Conservation (phyloP, 2,797 vertebrate genomes). For the Pangasius krempfi region DNA sequence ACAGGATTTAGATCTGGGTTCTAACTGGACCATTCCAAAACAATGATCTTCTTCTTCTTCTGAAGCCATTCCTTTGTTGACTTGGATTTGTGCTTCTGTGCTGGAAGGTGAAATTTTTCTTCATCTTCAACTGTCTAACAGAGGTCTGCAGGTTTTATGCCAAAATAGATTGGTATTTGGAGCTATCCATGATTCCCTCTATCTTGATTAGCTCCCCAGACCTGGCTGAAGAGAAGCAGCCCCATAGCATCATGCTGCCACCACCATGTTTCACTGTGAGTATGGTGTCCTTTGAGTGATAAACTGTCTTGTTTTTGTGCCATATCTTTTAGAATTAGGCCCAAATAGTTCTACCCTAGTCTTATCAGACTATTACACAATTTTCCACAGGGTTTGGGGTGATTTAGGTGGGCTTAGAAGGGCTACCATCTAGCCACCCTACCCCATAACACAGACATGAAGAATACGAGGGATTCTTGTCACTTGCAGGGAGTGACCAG, state of each 20-base stretch:
- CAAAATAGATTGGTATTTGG: background rate
- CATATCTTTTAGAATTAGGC: background rate
- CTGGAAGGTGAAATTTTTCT: background rate
- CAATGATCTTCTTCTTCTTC: background rate
- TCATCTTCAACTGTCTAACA: background rate
- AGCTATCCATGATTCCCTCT: background rate
- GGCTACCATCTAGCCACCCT: background rate
- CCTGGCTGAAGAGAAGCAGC: background rate
- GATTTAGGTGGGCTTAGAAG: background rate
- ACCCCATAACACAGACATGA: background rate
- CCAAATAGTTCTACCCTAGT: background rate
- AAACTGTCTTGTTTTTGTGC: background rate
- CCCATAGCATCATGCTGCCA: background rate
- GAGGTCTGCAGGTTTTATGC: background rate
- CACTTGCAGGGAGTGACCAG: background rate
- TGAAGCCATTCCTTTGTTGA: background rate
- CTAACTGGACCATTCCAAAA: background rate
- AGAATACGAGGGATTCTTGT: background rate
- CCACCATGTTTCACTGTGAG: background rate
- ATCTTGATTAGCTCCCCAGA: background rate
- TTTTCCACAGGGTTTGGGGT: background rate
- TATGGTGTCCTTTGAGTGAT: background rate
- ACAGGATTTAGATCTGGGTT: background rate
- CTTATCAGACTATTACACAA: background rate
- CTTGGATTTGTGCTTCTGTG: background rate